Evolutionary conservation across 2,797 vertebrate genomes (phyloP).

Genomic region (Gymnoscopelus microlampas): DNA sequence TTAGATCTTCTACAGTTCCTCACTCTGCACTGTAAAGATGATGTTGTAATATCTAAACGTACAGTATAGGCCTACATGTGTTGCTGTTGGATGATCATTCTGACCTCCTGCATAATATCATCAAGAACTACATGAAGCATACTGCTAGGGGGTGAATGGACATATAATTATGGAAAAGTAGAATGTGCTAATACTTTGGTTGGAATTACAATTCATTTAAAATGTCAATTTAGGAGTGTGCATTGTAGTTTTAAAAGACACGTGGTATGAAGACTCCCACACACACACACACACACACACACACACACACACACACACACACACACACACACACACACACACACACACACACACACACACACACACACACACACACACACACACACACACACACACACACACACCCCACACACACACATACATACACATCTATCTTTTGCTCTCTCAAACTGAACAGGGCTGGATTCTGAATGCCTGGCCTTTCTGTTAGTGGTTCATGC

Average conservation of each 20-base stretch:
- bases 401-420: too few relatives aligned
- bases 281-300: constrained; percentile 22
- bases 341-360: neutral
- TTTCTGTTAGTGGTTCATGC: constrained; percentile 74
- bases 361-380: too few relatives aligned
- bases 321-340: neutral
- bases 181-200: constrained; percentile 75
- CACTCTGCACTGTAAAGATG: constrained; percentile 57
- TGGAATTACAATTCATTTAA: constrained; percentile 75
- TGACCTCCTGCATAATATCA: constrained; percentile 79
- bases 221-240: constrained; percentile 71
- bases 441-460: constrained; percentile 56
- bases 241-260: constrained; percentile 56
- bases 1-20: constrained; percentile 48
- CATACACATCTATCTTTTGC: constrained; percentile 26
- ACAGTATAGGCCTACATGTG: constrained; percentile 74
- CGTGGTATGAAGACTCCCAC: constrained; percentile 47
- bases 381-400: too few relatives aligned
- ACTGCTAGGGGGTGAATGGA: constrained; percentile 75
- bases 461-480: constrained; percentile 61
- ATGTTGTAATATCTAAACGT: constrained; percentile 70
- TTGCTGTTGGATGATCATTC: constrained; percentile 76
- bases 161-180: constrained; percentile 69
- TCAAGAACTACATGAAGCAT: constrained; percentile 79
- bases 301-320: too few relatives aligned